phyloP scores from a whole-genome alignment of 2,797 vertebrate species.

The Cossypha niveicapilla region DNA sequence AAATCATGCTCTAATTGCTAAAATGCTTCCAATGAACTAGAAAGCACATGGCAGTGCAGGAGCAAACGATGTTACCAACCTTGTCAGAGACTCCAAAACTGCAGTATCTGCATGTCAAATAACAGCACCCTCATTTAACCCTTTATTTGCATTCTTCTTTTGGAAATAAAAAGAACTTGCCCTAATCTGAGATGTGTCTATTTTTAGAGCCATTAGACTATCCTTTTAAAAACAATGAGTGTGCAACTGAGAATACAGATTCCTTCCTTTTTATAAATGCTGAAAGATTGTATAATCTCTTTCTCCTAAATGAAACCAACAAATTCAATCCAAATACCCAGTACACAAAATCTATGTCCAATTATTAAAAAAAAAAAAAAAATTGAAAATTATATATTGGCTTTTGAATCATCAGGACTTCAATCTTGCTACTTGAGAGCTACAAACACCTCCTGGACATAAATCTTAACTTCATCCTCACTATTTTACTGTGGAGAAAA shows the following conservation, averaged over 20 bases:
- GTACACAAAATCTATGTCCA: neutral
- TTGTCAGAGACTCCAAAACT: neutral
- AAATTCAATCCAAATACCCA: neutral
- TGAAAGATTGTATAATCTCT: neutral
- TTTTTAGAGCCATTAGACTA: neutral
- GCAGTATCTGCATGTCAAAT: neutral
- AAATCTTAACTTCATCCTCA: neutral
- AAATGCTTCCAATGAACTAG: neutral
- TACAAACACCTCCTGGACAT: neutral
- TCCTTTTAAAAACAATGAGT: neutral
- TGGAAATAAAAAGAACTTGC: neutral
- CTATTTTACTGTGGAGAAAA: neutral
- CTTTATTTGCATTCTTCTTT: neutral
- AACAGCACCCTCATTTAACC: neutral
- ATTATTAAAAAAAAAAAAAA: neutral
- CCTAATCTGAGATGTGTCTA: neutral
- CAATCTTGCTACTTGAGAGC: neutral
- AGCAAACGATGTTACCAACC: neutral
- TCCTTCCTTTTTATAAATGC: neutral
- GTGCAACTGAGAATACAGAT: neutral
- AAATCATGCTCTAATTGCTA: neutral
- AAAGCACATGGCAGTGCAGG: neutral
- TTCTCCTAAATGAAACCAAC: neutral
- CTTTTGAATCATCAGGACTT: neutral
- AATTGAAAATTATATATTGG: neutral